Percentiles rank a stretch among this genome's conserved stretches.
Conservation (phyloP, 2,113 vertebrate genomes). For the Ovis canadensis region DNA sequence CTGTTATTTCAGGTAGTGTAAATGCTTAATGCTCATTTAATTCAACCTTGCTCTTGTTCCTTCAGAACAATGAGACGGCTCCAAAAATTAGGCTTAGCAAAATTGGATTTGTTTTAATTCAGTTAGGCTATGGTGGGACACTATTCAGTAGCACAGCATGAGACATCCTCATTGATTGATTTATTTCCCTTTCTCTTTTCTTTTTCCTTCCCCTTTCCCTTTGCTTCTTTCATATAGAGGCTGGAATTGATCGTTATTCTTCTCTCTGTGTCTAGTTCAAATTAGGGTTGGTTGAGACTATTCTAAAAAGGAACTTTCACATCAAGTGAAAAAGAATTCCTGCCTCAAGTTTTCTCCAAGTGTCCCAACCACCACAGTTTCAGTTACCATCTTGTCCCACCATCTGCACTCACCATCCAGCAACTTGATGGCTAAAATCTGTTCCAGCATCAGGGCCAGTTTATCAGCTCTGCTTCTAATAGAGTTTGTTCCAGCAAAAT, state of each 20-base stretch:
- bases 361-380: background rate
- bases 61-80: background rate
- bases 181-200: background rate
- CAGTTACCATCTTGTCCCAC: background rate
- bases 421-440: background rate
- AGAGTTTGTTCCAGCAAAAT: background rate
- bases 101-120: background rate
- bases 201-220: background rate
- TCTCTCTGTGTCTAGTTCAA: constrained; percentile 11
- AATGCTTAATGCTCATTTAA: background rate
- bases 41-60: background rate
- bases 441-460: background rate
- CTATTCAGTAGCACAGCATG: background rate
- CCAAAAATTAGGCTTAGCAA: background rate
- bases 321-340: background rate
- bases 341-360: background rate
- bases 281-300: background rate
- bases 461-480: background rate
- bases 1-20: background rate
- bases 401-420: background rate
- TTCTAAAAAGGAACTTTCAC: background rate
- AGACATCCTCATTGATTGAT: fast-evolving
- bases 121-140: fast-evolving
- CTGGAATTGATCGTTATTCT: background rate
- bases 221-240: background rate